Evolutionary conservation across 2,797 vertebrate species (phyloP), one percentile per base, ranked within the genome.

Genomic region (Falco cherrug): DNA sequence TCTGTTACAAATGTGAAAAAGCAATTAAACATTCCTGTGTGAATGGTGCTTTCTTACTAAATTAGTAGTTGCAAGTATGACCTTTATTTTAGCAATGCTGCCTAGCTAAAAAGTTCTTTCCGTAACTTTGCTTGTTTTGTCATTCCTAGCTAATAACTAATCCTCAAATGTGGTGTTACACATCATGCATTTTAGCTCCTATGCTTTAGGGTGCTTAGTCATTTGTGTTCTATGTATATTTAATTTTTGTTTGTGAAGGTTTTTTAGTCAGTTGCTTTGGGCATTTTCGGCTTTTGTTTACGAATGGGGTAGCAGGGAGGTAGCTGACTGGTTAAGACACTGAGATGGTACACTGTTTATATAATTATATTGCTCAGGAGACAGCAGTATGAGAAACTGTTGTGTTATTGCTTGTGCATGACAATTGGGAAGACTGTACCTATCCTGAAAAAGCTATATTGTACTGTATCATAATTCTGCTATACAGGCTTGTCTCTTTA

Each of bases 121-220:
- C 29, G 5, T 85, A 85, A 63, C 33, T 76, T 84, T 63, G 24
- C 39, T 67, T 87, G 53, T 88, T 90, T 83, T 87, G 45, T 87
- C 82, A 54, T 79, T 87, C 78, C 70, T 80, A 71, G 24, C 53
- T 86, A 85, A 43, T 91, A 80, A 68, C 43, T 57, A 74, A 74
- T 74, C 9, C 33, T 95, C 67, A 68, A 11, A 25, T 75, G 45
- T 92, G 20, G 29, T 81, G 31, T 65, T 76, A 59, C 17, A 28
- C 45, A 64, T 87, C 68, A 71, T 41, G 19, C 21, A 14, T 93
- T 86, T 80, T 50, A 86, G 83, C 21, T 85, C 8, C 22, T 79
- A 20, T 91, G 89, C 96, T 91, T 89, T 75, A 80, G 89, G 87
- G 75, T 89, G 41, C 35, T 96, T 85, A 45, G 64, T 96, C 94